A percentile compares a stretch with the other conserved stretches of the same genome.
Evolutionary conservation across 1,140 invertebrate species (phyloP).

Genomic region (Elysia chlorotica): DNA sequence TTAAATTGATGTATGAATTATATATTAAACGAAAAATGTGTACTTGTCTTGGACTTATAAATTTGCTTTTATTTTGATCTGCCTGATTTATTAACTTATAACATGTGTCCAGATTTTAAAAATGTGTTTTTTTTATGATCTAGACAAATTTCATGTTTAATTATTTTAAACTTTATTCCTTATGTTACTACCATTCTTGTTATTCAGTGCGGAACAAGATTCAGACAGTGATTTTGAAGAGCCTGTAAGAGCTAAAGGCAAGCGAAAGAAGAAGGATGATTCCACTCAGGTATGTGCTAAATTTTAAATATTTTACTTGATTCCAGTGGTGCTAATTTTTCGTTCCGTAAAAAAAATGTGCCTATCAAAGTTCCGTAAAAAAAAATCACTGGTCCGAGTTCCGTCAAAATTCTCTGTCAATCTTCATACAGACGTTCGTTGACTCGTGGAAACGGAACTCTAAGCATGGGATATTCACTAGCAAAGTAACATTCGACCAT

Average conservation of each 20-base stretch:
- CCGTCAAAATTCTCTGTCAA: background rate
- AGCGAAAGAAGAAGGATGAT: conserved; percentile 34
- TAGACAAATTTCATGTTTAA: too few relatives aligned
- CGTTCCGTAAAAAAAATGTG: background rate
- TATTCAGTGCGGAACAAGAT: conserved; percentile 37
- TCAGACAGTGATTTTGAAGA: conserved; percentile 53
- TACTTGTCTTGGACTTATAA: too few relatives aligned
- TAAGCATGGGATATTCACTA: background rate
- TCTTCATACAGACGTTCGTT: background rate
- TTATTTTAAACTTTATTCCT: too few relatives aligned
- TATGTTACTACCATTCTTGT: too few relatives aligned
- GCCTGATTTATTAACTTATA: too few relatives aligned
- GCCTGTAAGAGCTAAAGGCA: conserved; percentile 27
- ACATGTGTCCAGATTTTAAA: too few relatives aligned
- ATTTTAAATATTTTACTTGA: background rate
- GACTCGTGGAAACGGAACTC: background rate
- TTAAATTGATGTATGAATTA: too few relatives aligned
- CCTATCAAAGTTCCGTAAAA: background rate
- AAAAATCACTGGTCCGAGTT: background rate
- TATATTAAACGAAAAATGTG: too few relatives aligned
- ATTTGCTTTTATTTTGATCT: too few relatives aligned
- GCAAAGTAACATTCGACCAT: too few relatives aligned
- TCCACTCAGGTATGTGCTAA: conserved; percentile 33
- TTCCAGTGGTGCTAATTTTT: background rate
- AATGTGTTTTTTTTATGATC: too few relatives aligned